These are phyloP conservation scores for Montipora capricornis DNA, from an alignment of 64 coral and sea anemone genomes.

Conservation along the genomic window DNA sequence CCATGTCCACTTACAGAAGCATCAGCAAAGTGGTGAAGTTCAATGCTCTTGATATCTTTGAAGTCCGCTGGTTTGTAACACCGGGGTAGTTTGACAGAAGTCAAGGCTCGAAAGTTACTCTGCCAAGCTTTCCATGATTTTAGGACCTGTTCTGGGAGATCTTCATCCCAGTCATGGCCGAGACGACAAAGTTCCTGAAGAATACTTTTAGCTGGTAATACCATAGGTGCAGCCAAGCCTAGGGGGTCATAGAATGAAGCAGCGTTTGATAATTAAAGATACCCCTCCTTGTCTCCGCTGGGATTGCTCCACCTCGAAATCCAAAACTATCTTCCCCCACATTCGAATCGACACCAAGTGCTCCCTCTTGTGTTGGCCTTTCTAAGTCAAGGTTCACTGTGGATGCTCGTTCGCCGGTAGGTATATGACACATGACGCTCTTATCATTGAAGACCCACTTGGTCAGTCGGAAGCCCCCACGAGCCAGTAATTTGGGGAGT, in stretches of 20 bases:
- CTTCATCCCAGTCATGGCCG: too few relatives aligned
- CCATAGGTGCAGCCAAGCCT: constrained; percentile 7
- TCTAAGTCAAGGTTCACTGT: constrained; percentile 2
- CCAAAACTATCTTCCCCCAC: constrained; percentile 19
- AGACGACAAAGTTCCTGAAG: constrained; percentile 37
- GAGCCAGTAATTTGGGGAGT: too few relatives aligned
- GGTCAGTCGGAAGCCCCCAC: too few relatives aligned
- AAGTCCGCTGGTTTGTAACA: constrained; percentile 46
- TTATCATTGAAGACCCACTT: background rate
- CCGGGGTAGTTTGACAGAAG: constrained; percentile 35
- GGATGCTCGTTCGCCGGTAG: background rate
- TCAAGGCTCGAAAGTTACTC: constrained; percentile 1
- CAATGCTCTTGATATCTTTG: constrained; percentile 26
- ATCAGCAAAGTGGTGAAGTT: constrained; percentile 1
- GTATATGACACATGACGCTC: background rate
- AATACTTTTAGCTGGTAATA: background rate
- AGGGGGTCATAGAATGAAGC: constrained; percentile 61
- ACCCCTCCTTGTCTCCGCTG: constrained; percentile 9
- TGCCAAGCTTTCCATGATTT: constrained; percentile 8
- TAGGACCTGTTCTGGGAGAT: background rate
- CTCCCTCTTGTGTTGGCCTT: constrained; percentile 22
- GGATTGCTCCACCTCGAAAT: background rate
- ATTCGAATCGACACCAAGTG: background rate
- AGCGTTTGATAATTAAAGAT: constrained; percentile 30
- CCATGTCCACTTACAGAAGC: constrained; percentile 49